These are phyloP conservation scores for Holacanthella duospinosa DNA, from an alignment of 2,888 invertebrate genomes.

Conservation along the genomic window DNA sequence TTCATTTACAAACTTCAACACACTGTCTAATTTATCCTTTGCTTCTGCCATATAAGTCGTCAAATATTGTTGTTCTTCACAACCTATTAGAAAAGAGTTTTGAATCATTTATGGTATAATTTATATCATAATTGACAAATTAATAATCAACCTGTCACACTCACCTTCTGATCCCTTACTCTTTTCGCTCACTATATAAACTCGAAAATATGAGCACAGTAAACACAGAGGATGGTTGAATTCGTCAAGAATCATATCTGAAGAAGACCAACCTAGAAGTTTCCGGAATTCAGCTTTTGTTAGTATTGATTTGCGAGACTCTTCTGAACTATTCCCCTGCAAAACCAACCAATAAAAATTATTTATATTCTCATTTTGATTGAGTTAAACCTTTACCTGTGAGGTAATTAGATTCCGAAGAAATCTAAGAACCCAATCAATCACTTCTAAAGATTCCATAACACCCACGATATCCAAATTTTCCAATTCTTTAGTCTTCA, in stretches of 20 bases:
- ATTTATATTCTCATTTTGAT: too few relatives aligned
- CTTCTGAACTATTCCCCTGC: background rate
- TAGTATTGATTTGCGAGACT: constrained; percentile 1
- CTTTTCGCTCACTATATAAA: background rate
- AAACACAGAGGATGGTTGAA: background rate
- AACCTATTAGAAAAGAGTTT: background rate
- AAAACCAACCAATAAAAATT: too few relatives aligned
- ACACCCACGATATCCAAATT: background rate
- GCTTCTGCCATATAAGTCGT: background rate
- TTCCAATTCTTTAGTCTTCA: background rate
- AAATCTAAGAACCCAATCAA: background rate
- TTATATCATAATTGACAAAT: background rate
- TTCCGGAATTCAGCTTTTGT: constrained; percentile 19
- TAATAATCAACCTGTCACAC: too few relatives aligned
- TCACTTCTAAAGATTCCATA: background rate
- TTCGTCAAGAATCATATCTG: constrained; percentile 14
- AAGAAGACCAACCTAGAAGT: constrained; percentile 13
- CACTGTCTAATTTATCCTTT: background rate
- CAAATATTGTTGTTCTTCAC: background rate
- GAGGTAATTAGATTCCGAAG: background rate
- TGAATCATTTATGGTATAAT: background rate
- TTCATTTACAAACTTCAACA: background rate
- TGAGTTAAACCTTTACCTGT: background rate
- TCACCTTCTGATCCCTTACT: background rate
- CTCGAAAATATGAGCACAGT: background rate